These are phyloP conservation scores for Diprion similis DNA, from an alignment of 1,140 invertebrate species.

Conservation along the genomic window DNA sequence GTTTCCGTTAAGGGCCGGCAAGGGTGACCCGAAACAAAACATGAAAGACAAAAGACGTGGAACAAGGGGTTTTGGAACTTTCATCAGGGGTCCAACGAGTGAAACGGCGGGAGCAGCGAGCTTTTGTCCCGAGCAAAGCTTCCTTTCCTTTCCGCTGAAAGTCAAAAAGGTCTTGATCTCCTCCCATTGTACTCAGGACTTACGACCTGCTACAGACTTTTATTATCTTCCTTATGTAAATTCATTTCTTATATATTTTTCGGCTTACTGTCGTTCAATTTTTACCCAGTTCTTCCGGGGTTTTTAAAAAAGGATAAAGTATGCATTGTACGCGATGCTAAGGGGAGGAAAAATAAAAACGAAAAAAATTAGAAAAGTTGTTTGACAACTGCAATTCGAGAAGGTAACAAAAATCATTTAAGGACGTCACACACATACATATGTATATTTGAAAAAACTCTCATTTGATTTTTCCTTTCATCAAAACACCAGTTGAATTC, in stretches of 20 bases:
- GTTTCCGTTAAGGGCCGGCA: no score
- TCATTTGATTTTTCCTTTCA: slow-evolving; percentile 9
- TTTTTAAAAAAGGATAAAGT: no score
- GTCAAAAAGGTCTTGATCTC: neutral
- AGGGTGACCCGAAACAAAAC: neutral
- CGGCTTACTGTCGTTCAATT: no score
- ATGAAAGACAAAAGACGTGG: neutral
- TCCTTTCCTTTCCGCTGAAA: neutral
- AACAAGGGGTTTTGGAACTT: neutral
- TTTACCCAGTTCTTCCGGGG: no score
- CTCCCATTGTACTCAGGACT: neutral
- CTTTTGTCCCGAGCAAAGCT: neutral
- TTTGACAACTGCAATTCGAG: no score
- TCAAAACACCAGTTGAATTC: slow-evolving; percentile 18
- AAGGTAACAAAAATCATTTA: no score
- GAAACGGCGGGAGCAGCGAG: neutral
- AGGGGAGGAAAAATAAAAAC: no score
- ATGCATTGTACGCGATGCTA: no score
- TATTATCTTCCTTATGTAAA: neutral
- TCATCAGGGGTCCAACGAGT: neutral
- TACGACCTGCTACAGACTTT: neutral
- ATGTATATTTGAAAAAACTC: slow-evolving; percentile 8
- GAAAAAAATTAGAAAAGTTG: no score
- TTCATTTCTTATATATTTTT: neutral
- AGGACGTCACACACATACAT: no score